Evolutionary conservation across 1,140 invertebrate species (phyloP).

Genomic region (Drosophila murphyi): DNA sequence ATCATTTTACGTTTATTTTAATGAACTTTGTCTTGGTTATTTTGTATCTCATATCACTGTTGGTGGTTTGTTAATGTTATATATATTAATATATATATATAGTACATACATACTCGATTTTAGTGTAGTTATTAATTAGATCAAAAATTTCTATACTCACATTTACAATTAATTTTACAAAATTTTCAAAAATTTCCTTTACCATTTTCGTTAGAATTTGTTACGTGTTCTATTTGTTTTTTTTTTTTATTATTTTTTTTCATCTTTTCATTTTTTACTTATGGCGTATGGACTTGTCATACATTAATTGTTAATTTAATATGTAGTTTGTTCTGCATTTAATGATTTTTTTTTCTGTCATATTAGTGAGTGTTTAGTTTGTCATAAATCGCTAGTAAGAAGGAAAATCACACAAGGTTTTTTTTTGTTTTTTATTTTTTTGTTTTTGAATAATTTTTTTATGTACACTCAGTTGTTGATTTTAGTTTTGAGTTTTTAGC

Average conservation of each 20-base stretch:
- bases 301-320: conserved; percentile 46
- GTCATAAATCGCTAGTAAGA: conserved; percentile 72
- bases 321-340: conserved; percentile 50
- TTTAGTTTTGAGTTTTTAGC: conserved; percentile 12
- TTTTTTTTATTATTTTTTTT: conserved; percentile 6
- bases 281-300: conserved; percentile 68
- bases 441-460: conserved; percentile 47
- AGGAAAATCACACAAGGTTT: conserved; percentile 76
- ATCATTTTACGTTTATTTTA: conserved; percentile 39
- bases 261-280: conserved; percentile 30
- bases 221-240: conserved; percentile 56
- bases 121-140: conserved; percentile 55
- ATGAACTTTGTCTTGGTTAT: conserved; percentile 49
- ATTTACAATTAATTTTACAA: conserved; percentile 75
- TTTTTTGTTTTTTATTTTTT: conserved; percentile 44
- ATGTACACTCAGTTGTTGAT: conserved; percentile 62
- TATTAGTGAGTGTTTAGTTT: conserved; percentile 35
- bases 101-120: conserved; percentile 28
- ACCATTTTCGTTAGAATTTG: conserved; percentile 50
- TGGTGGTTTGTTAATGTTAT: conserved; percentile 75
- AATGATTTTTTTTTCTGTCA: conserved; percentile 27
- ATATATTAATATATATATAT: conserved; percentile 54
- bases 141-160: conserved; percentile 69
- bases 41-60: conserved; percentile 80
- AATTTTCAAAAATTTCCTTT: conserved; percentile 55